Evolutionary conservation across 2,888 invertebrate species (phyloP).

Genomic region (Lumbricus terrestris): DNA sequence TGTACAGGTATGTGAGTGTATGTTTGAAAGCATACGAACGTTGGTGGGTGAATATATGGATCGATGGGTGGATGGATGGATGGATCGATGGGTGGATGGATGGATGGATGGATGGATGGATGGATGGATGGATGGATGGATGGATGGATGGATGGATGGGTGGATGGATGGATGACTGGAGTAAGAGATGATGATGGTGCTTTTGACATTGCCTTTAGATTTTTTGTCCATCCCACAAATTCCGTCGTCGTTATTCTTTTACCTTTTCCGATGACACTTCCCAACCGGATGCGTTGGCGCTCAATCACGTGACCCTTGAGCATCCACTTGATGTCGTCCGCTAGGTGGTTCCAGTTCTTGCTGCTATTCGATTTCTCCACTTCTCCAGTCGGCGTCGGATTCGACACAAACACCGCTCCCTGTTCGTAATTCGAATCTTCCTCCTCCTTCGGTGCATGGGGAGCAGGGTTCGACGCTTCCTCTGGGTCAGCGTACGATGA

Average conservation of each 20-base stretch:
- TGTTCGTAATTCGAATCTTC: not conserved
- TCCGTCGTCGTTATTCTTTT: not conserved
- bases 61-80: too few relatives aligned
- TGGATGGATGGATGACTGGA: not conserved
- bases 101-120: too few relatives aligned
- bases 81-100: too few relatives aligned
- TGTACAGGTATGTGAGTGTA: too few relatives aligned
- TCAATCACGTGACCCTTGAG: constrained; percentile 29
- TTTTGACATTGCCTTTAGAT: too few relatives aligned
- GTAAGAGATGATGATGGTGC: not conserved
- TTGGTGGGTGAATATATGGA: too few relatives aligned
- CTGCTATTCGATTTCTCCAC: not conserved
- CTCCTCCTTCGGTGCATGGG: not conserved
- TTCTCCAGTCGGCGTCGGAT: not conserved
- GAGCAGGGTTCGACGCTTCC: not conserved
- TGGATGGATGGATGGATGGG: not conserved
- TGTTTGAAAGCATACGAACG: too few relatives aligned
- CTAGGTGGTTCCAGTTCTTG: not conserved
- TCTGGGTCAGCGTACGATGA: not conserved
- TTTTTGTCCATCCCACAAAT: not conserved
- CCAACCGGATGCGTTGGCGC: constrained; percentile 17
- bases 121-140: not conserved
- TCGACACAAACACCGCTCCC: not conserved
- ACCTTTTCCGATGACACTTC: constrained; percentile 27
- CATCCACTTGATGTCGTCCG: constrained; percentile 19